Evolutionary conservation across 1,140 invertebrate genomes (phyloP).

Genomic region (Callitettix versicolor): DNA sequence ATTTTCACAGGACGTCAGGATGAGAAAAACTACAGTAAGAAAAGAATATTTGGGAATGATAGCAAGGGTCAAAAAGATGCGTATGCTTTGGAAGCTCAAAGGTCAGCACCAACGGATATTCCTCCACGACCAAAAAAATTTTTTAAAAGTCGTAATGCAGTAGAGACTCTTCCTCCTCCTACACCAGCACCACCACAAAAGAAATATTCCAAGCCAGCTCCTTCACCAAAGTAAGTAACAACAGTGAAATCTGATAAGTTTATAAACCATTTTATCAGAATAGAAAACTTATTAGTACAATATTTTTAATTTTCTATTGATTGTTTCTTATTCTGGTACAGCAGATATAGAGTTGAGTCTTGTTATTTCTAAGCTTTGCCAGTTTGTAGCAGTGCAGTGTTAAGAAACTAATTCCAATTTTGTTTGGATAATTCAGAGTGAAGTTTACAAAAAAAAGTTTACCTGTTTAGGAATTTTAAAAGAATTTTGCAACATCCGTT

Average conservation of each 20-base stretch:
- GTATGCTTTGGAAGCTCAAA: neutral
- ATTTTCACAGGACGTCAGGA: constrained; percentile 3
- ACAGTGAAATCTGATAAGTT: too few species aligned
- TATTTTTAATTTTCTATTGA: neutral
- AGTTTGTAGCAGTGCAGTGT: too few species aligned
- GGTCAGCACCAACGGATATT: constrained; percentile 10
- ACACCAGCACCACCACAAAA: constrained; percentile 1
- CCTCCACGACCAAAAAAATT: constrained; percentile 76
- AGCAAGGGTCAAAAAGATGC: constrained; percentile 7
- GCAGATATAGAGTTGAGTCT: neutral
- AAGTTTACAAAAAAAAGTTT: too few species aligned
- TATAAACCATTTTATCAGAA: too few species aligned
- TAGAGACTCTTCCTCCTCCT: constrained; percentile 27
- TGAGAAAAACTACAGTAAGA: neutral
- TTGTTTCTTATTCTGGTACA: constrained; percentile 1
- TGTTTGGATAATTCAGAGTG: too few species aligned
- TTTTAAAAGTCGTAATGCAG: constrained; percentile 73
- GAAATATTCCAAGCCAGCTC: constrained; percentile 15
- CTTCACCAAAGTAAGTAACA: constrained; percentile 12
- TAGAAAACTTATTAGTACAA: too few species aligned
- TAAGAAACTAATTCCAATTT: too few species aligned
- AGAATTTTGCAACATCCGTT: too few species aligned
- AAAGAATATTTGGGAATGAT: constrained; percentile 9
- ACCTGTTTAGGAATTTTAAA: too few species aligned
- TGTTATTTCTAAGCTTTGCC: too few species aligned